Base-by-base conservation (phyloP, 2,888 invertebrate genomes). In the Metellina segmentata region DNA sequence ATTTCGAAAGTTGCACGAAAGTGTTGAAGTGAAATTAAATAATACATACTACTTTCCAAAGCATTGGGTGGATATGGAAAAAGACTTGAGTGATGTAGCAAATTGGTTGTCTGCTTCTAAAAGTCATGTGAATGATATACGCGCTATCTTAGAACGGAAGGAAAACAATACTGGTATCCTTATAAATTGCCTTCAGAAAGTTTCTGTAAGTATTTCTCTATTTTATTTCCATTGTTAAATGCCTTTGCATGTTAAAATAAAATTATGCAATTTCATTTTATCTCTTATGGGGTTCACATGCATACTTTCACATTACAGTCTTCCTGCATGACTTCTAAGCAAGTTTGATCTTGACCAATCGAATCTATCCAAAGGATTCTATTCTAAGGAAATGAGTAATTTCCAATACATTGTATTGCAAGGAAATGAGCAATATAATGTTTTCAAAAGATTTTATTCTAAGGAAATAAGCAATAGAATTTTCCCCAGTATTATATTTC, bases 1-100 rank as follows among this genome's bases (percentile, higher is more conserved):
- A 0, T 92, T 52, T 49, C 20, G 82, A 6, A 13, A 74, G 52
- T 75, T 92, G 0, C n/a, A 72, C 9, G 69, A 87, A 52, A 85
- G 48, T 53, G 51, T 92, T 75, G 85, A 82, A 74, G 48, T n/a
- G 53, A 70, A 78, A 81, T 49, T 87, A n/a, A 48, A 20, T 69
- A 61, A 51, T 69, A 4, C 53, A 1, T 19, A 52, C 11, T 0
- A 19, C 7, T 69, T 83, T 78, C 52, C 8, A 11, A 85, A 79
- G 7, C 74, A 87, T 53, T 90, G 86, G 72, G 6, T 69, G 53
- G 20, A 69, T 20, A 51, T 90, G 19, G 78, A 90, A 53, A 19
- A 34, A 6, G 85, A 88, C 13, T 11, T 92, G 51, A 49, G 69
- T n/a, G 71, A 78, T 7, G 51, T 92, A 9, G 51, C 87, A 1